Conservation (phyloP, 2,797 vertebrate genomes). For the Aulostomus chinensis region DNA sequence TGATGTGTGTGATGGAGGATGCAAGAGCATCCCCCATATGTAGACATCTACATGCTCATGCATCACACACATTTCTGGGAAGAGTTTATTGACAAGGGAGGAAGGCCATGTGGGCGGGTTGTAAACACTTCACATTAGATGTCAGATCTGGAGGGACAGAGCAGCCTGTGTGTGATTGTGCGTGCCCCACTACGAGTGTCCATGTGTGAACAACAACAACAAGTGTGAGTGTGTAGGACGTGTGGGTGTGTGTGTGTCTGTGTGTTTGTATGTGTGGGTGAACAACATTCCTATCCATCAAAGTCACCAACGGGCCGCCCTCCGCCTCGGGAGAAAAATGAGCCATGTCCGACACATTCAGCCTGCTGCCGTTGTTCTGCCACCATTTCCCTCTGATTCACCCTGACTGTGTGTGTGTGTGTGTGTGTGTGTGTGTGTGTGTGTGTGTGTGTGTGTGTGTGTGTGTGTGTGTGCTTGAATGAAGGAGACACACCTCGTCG, state of each 20-base stretch:
- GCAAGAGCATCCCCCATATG: conserved; percentile 38
- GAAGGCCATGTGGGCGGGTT: conserved; percentile 66
- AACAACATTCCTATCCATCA: conserved; percentile 81
- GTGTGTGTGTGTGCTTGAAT: too few species aligned
- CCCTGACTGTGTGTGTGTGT: conserved; percentile 47
- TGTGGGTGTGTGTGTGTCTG: conserved; percentile 48
- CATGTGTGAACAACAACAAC: conserved; percentile 24
- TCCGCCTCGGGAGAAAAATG: conserved; percentile 70
- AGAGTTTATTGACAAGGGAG: conserved; percentile 72
- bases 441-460: too few species aligned
- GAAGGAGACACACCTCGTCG: conserved; percentile 56
- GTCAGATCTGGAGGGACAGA: conserved; percentile 62
- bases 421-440: too few species aligned
- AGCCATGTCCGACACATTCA: conserved; percentile 58
- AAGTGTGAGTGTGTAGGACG: conserved; percentile 64
- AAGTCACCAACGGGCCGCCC: conserved; percentile 74
- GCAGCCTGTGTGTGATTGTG: conserved; percentile 35
- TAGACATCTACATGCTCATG: conserved; percentile 46
- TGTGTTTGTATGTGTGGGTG: conserved; percentile 70
- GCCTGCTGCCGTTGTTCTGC: conserved; percentile 51
- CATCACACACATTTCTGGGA: conserved; percentile 70
- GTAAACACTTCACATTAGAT: conserved; percentile 70
- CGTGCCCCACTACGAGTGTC: conserved; percentile 12
- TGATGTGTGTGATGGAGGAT: conserved; percentile 65
- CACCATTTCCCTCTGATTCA: conserved; percentile 74